Percentiles rank a stretch among this genome's conserved stretches.
These are phyloP conservation scores for Aplysia californica DNA, from an alignment of 1,140 invertebrate genomes.

Conservation along the genomic window DNA sequence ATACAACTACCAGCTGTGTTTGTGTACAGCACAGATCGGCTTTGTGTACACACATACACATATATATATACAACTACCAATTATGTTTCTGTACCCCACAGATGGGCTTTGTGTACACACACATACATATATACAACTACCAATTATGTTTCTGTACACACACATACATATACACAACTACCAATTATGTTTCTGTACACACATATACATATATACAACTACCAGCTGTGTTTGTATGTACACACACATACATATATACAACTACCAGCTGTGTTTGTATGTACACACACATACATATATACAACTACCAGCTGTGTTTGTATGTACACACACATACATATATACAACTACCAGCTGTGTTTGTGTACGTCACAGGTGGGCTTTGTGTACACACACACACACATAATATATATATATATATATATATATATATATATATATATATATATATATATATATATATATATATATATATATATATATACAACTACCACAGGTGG, in stretches of 20 bases:
- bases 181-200: constrained; percentile 37
- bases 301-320: no score
- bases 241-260: constrained; percentile 30
- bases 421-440: no score
- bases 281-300: no score
- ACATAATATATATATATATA: no score
- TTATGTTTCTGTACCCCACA: no score
- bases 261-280: neutral
- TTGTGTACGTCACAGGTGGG: constrained; percentile 57
- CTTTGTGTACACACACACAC: constrained; percentile 52
- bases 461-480: no score
- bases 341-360: no score
- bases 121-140: constrained; percentile 1
- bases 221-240: constrained; percentile 34
- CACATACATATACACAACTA: constrained; percentile 15
- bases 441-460: no score
- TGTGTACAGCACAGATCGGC: constrained; percentile 54
- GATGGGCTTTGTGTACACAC: constrained; percentile 60
- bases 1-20: no score
- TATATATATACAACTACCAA: no score
- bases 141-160: constrained; percentile 38
- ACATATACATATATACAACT: constrained; percentile 13
- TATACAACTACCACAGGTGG: constrained; percentile 65
- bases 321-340: no score
- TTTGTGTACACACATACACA: no score